These are phyloP conservation scores for Leptopilina boulardi DNA, from an alignment of 1,140 invertebrate species.

Conservation along the genomic window DNA sequence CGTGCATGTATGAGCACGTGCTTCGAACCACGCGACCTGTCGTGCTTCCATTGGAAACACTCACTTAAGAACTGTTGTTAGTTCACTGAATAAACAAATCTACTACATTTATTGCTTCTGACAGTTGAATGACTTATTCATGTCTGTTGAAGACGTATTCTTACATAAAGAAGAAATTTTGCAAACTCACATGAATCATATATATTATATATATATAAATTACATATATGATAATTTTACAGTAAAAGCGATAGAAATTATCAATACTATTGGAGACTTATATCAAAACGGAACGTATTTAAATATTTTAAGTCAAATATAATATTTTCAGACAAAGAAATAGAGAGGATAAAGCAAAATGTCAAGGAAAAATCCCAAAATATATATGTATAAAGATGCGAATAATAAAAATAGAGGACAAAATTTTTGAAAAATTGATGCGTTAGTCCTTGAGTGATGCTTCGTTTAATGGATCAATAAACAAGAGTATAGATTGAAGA, in stretches of 20 bases:
- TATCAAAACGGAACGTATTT: no score
- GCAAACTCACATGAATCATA: neutral
- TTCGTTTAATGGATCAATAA: constrained; percentile 12
- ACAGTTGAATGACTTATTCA: constrained; percentile 33
- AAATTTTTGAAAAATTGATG: neutral
- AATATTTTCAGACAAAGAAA: no score
- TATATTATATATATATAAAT: neutral
- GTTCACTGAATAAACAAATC: constrained; percentile 33
- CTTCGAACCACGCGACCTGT: constrained; percentile 23
- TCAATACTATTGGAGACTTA: no score
- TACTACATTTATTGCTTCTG: constrained; percentile 28
- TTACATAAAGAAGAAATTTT: neutral
- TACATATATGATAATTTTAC: no score
- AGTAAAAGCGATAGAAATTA: no score
- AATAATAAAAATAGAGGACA: neutral
- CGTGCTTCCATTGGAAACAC: constrained; percentile 27
- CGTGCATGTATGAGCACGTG: constrained; percentile 25
- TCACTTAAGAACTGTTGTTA: constrained; percentile 31
- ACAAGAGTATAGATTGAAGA: neutral
- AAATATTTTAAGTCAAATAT: no score
- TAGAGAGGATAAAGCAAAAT: no score
- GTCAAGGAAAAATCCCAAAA: neutral
- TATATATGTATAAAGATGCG: neutral
- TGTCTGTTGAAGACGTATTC: constrained; percentile 5
- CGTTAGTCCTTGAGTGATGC: neutral